Evolutionary conservation across 1,140 invertebrate species (phyloP), one percentile per base, ranked within the genome.

Genomic region (Scaptodrosophila lebanonensis): DNA sequence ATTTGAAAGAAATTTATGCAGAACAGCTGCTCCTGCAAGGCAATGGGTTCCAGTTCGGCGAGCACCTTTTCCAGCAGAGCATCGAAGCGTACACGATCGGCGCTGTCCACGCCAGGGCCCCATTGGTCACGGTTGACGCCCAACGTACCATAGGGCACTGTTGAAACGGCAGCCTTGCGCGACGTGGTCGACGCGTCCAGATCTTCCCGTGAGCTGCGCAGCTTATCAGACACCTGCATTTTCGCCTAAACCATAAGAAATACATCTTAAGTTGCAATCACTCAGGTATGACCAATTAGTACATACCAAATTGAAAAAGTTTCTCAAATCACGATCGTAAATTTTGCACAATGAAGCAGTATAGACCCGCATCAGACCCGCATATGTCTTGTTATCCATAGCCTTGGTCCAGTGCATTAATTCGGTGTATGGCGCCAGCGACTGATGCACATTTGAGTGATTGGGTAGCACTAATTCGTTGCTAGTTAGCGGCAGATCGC

Each of bases 21-120:
- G 89, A 99, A 99, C 62, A 97, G 93, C 88, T 99, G 97, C 87
- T 99, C 98, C 13, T 93, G 93, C 29, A 98, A 89, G 86, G 97
- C 98, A 54, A 97, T 92, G 16, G 95, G 95, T 85, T 98, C 96
- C 39, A 98, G 89, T 79, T 97, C 93, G 35, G 92, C 93, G 5
- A 99, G 88, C 12, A 97, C 87, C 36, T 85, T 88, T 56, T 88
- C 87, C 32, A 88, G 38, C 43, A 88, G 52, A 0, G 86, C 70
- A 67, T 88, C 87, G 32, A 88, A 88, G 3, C 84, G 84, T 33
- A 88, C 76, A 4, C 86, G 63, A 67, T 87, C 86, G 1, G 65
- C 67, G 13, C 57, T 63, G 3, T 87, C 86, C 3, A 86, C 83
- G 0, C 84, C 77, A 1, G 76, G 65, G 8, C 73, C 76, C 86